Conservation (phyloP, 2,888 invertebrate species). For the Automeris io region DNA sequence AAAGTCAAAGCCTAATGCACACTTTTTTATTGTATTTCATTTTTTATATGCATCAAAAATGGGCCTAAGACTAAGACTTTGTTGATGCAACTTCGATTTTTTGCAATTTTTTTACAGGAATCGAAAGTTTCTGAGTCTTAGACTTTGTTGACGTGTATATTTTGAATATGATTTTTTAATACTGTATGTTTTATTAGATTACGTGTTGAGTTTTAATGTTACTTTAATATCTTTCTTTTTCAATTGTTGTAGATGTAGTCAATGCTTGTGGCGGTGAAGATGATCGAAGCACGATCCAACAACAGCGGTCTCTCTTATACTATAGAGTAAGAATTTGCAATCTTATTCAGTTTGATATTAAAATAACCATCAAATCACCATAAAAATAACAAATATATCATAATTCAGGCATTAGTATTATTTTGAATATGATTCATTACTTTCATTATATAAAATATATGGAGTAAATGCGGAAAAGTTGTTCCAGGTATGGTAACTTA, state of each 20-base stretch:
- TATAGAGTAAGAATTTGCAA: conserved; percentile 66
- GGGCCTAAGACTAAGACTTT: too few relatives aligned
- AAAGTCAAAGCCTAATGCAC: too few relatives aligned
- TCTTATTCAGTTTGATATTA: conserved; percentile 23
- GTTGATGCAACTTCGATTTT: background rate
- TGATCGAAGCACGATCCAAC: conserved; percentile 80
- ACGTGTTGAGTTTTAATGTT: too few relatives aligned
- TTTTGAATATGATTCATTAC: too few relatives aligned
- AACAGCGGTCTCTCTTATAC: conserved; percentile 76
- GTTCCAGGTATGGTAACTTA: too few relatives aligned
- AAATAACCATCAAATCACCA: conserved; percentile 1
- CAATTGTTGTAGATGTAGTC: conserved; percentile 89
- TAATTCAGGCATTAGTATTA: too few relatives aligned
- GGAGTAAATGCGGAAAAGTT: too few relatives aligned
- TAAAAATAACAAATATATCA: background rate
- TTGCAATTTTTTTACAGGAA: background rate
- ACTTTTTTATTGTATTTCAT: too few relatives aligned
- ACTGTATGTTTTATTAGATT: conserved; percentile 6
- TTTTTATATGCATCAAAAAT: too few relatives aligned
- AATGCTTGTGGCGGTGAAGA: conserved; percentile 91
- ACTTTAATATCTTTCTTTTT: conserved; percentile 60
- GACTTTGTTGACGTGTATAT: too few relatives aligned
- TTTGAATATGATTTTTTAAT: conserved; percentile 1
- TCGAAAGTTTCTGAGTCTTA: conserved; percentile 9
- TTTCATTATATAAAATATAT: too few relatives aligned